A percentile compares a stretch with the other conserved stretches of the same genome.
Evolutionary conservation across 64 coral and sea anemone genomes (phyloP).

Genomic region (Platygyra sinensis): DNA sequence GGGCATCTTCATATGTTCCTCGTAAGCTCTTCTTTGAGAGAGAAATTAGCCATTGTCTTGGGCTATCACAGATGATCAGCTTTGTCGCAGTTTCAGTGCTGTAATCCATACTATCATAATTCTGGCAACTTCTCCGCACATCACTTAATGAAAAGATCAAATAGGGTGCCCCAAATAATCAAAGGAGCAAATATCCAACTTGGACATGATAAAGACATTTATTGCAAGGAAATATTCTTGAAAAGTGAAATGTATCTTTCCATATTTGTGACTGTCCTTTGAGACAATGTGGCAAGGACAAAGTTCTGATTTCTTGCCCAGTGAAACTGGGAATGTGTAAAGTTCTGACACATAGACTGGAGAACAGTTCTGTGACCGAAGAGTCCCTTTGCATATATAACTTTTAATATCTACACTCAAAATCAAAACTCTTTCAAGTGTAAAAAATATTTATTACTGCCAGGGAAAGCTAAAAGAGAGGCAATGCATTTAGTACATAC

Average conservation of each 20-base stretch:
- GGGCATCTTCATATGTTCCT: no score
- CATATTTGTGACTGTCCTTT: conserved; percentile 6
- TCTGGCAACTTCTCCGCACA: neutral
- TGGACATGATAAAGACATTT: conserved; percentile 30
- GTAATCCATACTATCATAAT: neutral
- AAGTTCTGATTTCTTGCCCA: conserved; percentile 18
- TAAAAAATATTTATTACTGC: neutral
- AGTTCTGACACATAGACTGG: conserved; percentile 19
- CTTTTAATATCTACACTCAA: conserved; percentile 7
- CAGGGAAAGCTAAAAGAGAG: conserved; percentile 10
- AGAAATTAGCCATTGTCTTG: neutral
- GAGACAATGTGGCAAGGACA: conserved; percentile 9
- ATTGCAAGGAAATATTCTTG: conserved; percentile 34
- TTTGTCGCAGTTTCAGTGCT: neutral
- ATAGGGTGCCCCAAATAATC: conserved; percentile 19
- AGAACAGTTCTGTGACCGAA: conserved; percentile 24
- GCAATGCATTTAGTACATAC: neutral
- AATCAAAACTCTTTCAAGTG: neutral
- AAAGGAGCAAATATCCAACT: conserved; percentile 29
- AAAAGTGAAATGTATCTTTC: neutral
- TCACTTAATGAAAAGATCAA: neutral
- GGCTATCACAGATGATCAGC: neutral
- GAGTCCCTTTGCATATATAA: conserved; percentile 7
- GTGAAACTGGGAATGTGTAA: conserved; percentile 3
- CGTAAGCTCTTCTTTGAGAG: no score